Conservation (phyloP, 2,113 vertebrate species). For the Fregetta grallaria region DNA sequence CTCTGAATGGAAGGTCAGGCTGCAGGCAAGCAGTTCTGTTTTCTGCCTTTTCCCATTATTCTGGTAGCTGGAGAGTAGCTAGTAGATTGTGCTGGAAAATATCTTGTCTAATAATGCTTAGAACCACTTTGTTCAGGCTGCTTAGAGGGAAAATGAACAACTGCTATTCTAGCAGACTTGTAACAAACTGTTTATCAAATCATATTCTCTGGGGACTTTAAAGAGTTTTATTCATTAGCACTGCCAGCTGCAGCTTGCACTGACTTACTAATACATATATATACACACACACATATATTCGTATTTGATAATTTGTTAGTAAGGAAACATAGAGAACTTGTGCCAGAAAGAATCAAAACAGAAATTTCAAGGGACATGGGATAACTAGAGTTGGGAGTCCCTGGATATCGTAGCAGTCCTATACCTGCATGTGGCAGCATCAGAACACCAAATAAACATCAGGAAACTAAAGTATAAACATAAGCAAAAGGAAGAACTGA, state of each 20-base stretch:
- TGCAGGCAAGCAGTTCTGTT: background rate
- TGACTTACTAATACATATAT: background rate
- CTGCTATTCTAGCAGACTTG: background rate
- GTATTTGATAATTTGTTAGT: background rate
- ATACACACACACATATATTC: background rate
- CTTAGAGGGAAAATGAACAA: background rate
- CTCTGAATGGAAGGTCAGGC: background rate
- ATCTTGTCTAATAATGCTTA: background rate
- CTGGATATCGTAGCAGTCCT: background rate
- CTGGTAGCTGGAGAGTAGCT: background rate
- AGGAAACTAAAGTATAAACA: background rate
- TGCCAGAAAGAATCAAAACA: background rate
- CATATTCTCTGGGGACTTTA: background rate
- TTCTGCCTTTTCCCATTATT: background rate
- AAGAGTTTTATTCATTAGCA: background rate
- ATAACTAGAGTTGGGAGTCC: background rate
- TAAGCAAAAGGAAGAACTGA: background rate
- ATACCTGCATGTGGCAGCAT: constrained; percentile 15
- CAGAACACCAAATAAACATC: background rate
- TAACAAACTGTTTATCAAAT: background rate
- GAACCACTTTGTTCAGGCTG: background rate
- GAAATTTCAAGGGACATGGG: background rate
- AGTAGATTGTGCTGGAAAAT: background rate
- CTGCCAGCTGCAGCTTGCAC: background rate
- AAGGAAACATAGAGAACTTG: background rate